phyloP scores from a whole-genome alignment of 1,140 invertebrate genomes.

The Lucilia cuprina region DNA sequence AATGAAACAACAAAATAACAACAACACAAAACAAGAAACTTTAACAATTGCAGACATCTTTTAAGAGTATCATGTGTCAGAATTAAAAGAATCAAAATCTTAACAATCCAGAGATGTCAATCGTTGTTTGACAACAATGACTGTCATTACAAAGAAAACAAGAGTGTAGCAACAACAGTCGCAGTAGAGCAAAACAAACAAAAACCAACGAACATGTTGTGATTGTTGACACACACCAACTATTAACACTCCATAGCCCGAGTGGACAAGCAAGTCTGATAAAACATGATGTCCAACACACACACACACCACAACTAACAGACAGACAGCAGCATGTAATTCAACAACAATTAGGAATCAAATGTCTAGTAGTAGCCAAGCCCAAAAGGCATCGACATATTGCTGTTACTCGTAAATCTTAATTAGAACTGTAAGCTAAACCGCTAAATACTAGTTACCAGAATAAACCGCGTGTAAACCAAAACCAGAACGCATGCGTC shows the following conservation, averaged over 20 bases:
- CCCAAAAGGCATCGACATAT: not conserved
- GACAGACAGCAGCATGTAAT: not conserved
- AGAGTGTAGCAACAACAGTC: not conserved
- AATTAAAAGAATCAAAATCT: not conserved
- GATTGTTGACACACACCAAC: not conserved
- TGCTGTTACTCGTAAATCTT: not conserved
- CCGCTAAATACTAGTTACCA: not conserved
- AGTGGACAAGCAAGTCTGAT: slow-evolving; percentile 17
- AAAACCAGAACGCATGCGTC: not conserved
- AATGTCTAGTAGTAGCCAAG: slow-evolving; percentile 7
- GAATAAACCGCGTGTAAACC: not conserved
- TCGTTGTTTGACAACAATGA: not conserved
- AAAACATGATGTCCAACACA: slow-evolving; percentile 25
- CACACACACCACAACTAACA: not conserved
- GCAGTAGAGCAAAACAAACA: too few relatives aligned
- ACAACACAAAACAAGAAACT: not conserved
- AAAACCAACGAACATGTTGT: not conserved
- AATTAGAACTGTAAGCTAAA: not conserved
- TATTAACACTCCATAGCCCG: not conserved
- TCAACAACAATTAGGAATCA: not conserved
- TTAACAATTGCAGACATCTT: not conserved
- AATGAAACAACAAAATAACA: not conserved
- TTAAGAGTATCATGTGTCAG: not conserved
- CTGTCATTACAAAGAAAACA: not conserved
- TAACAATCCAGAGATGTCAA: not conserved